phyloP scores from a whole-genome alignment of 1,140 invertebrate species.

The Oryzaephilus surinamensis region DNA sequence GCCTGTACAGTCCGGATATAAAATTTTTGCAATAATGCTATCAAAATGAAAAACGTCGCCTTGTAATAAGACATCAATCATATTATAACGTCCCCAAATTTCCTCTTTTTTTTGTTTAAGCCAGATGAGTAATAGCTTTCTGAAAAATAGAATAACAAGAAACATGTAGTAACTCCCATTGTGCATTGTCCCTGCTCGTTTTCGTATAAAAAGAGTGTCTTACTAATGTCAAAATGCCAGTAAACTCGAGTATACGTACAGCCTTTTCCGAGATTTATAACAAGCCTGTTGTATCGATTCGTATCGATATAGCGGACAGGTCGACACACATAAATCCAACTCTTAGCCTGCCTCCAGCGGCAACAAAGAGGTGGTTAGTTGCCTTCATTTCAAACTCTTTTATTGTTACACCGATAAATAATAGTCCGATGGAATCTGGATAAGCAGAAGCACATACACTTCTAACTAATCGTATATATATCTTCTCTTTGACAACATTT shows the following conservation, averaged over 20 bases:
- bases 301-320: constrained; percentile 13
- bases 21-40: too few relatives aligned
- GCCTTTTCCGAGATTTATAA: constrained; percentile 14
- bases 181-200: constrained; percentile 14
- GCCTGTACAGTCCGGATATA: too few relatives aligned
- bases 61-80: too few relatives aligned
- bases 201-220: constrained; percentile 6
- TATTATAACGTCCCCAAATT: too few relatives aligned
- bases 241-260: constrained; percentile 13
- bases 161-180: too few relatives aligned
- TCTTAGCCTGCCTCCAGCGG: constrained; percentile 11
- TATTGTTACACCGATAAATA: constrained; percentile 16
- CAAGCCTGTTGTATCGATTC: constrained; percentile 15
- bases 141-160: too few relatives aligned
- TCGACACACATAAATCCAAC: constrained; percentile 14
- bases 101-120: too few relatives aligned
- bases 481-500: too few relatives aligned
- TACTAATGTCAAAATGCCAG: constrained; percentile 13
- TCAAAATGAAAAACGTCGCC: too few relatives aligned
- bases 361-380: constrained; percentile 12
- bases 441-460: constrained; percentile 13
- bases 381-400: constrained; percentile 14
- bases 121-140: too few relatives aligned
- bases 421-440: constrained; percentile 14
- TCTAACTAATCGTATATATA: too few relatives aligned